These are phyloP conservation scores for Oryzias woworae DNA, from an alignment of 2,113 vertebrate species.

Conservation along the genomic window DNA sequence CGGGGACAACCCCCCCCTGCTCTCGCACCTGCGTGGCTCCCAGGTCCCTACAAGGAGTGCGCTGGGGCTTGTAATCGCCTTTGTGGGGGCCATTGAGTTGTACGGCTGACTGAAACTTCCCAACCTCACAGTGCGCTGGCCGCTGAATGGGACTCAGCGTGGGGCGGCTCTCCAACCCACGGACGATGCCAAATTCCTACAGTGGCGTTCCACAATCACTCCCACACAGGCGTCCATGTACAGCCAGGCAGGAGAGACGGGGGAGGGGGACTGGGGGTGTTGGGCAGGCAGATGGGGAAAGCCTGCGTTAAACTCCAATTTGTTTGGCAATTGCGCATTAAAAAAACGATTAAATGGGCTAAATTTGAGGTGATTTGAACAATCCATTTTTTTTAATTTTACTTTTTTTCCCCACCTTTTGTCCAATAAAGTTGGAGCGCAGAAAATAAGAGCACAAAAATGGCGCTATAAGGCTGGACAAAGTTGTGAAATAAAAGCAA, in stretches of 20 bases:
- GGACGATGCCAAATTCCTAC: conserved; percentile 97
- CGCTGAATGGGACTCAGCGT: conserved; percentile 96
- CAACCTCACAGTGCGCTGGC: conserved; percentile 91
- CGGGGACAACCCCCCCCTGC: conserved; percentile 81
- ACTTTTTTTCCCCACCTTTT: conserved; percentile 47
- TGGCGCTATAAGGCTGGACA: conserved; percentile 28
- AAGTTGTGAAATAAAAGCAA: conserved; percentile 65
- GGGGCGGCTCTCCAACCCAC: conserved; percentile 91
- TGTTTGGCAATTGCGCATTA: conserved; percentile 4
- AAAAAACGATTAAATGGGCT: not conserved
- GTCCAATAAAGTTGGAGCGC: conserved; percentile 30
- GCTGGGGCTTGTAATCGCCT: conserved; percentile 99
- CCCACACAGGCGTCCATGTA: conserved; percentile 85
- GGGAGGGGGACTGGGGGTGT: conserved; percentile 6
- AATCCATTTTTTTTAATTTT: conserved; percentile 9
- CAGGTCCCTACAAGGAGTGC: conserved; percentile 97
- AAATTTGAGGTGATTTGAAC: conserved; percentile 10
- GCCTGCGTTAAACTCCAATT: conserved; percentile 30
- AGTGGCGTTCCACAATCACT: conserved; percentile 95
- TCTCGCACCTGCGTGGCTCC: conserved; percentile 95
- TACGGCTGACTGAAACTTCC: conserved; percentile 97
- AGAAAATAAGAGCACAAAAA: conserved; percentile 31
- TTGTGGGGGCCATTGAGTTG: conserved; percentile 97
- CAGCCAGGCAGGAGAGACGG: conserved; percentile 60
- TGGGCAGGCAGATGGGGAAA: conserved; percentile 28